Evolutionary conservation across 92 coral and sea anemone species (phyloP).

Genomic region (Heliopora coerulea): DNA sequence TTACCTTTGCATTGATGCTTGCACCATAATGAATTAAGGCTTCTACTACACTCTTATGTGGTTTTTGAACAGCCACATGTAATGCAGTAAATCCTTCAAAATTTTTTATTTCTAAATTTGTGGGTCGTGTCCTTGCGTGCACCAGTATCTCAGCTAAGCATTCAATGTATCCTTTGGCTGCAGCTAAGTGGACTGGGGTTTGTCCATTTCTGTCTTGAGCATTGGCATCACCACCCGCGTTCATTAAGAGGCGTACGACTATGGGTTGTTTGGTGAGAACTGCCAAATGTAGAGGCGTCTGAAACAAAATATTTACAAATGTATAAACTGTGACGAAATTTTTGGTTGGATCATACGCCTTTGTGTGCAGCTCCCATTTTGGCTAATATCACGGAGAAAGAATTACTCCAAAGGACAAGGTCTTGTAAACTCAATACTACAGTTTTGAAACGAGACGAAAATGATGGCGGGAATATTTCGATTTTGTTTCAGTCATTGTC

Average conservation of each 20-base stretch:
- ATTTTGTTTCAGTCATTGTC: too few species aligned
- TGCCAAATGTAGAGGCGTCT: constrained; percentile 92
- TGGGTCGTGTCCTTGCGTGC: constrained; percentile 4
- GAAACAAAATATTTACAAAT: not conserved
- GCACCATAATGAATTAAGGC: constrained; percentile 31
- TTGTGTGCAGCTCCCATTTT: too few species aligned
- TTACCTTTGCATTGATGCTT: constrained; percentile 25
- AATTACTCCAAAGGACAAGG: too few species aligned
- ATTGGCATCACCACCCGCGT: constrained; percentile 75
- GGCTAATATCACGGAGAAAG: too few species aligned
- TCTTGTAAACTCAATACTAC: too few species aligned
- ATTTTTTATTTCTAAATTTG: constrained; percentile 63
- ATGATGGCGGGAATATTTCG: too few species aligned
- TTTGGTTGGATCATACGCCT: too few species aligned
- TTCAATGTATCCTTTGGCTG: constrained; percentile 61
- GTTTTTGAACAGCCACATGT: constrained; percentile 70
- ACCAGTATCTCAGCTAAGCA: constrained; percentile 67
- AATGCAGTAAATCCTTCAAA: constrained; percentile 80
- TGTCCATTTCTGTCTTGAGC: constrained; percentile 96
- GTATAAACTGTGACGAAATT: too few species aligned
- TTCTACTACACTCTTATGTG: constrained; percentile 21
- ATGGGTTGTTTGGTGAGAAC: constrained; percentile 80
- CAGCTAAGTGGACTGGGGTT: constrained; percentile 79
- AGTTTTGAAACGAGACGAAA: too few species aligned
- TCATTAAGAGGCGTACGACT: constrained; percentile 58